A percentile compares a stretch with the other conserved stretches of the same genome.
Evolutionary conservation across 1,140 invertebrate genomes (phyloP).

Genomic region (Reticulitermes speratus): DNA sequence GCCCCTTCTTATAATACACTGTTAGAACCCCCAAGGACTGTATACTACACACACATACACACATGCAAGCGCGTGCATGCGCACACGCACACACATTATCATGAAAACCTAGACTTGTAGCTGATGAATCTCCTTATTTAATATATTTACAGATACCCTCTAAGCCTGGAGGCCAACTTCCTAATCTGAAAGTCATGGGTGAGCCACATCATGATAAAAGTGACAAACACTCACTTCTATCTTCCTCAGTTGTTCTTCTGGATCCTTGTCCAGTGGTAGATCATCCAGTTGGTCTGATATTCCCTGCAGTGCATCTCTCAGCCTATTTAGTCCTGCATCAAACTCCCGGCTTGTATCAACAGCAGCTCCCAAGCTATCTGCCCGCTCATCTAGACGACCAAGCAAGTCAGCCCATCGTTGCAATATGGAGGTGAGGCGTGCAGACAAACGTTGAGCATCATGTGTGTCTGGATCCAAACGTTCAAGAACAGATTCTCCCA

Average conservation of each 20-base stretch:
- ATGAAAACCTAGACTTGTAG: no score
- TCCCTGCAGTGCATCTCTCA: constrained; percentile 77
- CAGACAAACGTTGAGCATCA: constrained; percentile 69
- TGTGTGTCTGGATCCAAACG: constrained; percentile 67
- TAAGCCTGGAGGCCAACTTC: no score
- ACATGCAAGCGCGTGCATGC: no score
- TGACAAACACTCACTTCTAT: constrained; percentile 50
- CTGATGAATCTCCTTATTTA: no score
- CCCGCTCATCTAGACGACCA: constrained; percentile 75
- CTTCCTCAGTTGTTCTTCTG: constrained; percentile 83
- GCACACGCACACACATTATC: no score
- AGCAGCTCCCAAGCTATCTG: constrained; percentile 79
- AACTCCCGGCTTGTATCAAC: constrained; percentile 88
- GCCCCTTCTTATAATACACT: no score
- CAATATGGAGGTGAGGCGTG: constrained; percentile 57
- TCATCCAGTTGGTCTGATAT: constrained; percentile 86
- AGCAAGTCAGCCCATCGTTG: constrained; percentile 80
- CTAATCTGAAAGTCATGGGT: no score
- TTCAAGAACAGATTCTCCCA: constrained; percentile 73
- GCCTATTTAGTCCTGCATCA: constrained; percentile 76
- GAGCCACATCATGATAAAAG: no score
- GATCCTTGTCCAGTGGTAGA: constrained; percentile 76
- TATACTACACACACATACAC: no score
- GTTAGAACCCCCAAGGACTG: no score
- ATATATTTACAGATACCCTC: no score